phyloP scores from a whole-genome alignment of 1,140 invertebrate species.

The Bombus confusus region DNA sequence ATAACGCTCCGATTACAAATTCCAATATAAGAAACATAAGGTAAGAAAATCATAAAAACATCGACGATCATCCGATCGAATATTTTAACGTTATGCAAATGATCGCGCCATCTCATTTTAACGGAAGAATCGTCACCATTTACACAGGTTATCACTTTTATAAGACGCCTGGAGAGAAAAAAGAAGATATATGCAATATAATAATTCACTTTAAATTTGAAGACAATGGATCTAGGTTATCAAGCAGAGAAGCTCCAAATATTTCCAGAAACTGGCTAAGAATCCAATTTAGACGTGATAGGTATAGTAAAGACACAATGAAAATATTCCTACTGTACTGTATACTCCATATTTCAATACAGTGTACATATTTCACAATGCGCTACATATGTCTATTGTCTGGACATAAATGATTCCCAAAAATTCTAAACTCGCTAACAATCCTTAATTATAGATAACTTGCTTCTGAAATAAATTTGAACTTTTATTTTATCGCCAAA shows the following conservation, averaged over 20 bases:
- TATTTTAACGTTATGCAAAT: not conserved
- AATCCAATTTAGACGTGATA: not conserved
- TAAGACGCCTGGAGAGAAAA: not conserved
- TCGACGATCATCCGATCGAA: not conserved
- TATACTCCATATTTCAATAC: too few relatives aligned
- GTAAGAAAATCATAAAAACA: not conserved
- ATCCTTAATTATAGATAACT: not conserved
- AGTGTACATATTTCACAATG: not conserved
- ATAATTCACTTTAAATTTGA: slow-evolving; percentile 6
- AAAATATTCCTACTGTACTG: not conserved
- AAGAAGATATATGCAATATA: not conserved
- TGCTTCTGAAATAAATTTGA: not conserved
- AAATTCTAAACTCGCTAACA: not conserved
- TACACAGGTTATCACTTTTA: not conserved
- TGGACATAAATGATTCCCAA: not conserved
- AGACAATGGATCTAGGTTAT: slow-evolving; percentile 6
- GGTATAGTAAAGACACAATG: too few relatives aligned
- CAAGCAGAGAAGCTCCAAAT: not conserved
- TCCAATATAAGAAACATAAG: too few relatives aligned
- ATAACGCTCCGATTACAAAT: not conserved
- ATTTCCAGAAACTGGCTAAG: too few relatives aligned
- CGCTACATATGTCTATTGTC: not conserved
- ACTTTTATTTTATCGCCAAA: not conserved
- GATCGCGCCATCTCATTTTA: not conserved
- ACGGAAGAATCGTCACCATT: not conserved